These are phyloP conservation scores for Aphrophora alni DNA, from an alignment of 2,888 invertebrate genomes.

Conservation along the genomic window DNA sequence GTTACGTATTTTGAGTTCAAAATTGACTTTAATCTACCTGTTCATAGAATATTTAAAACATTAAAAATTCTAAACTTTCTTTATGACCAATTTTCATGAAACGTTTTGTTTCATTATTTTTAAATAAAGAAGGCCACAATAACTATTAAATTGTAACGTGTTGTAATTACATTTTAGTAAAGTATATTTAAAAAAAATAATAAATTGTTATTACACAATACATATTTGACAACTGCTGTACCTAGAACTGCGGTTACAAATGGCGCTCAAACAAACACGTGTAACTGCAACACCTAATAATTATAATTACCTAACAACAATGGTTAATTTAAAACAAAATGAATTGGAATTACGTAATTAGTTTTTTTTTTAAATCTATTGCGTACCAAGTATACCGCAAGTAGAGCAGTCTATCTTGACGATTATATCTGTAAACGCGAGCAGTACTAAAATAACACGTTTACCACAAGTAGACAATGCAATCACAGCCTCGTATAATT, in stretches of 20 bases:
- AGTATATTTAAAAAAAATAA: too few species aligned
- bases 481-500: neutral
- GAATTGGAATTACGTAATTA: neutral
- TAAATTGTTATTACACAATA: neutral
- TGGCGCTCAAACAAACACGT: neutral
- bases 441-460: neutral
- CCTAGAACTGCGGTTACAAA: neutral
- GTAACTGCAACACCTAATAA: neutral
- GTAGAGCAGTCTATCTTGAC: neutral
- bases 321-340: neutral
- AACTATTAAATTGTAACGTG: too few species aligned
- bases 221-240: neutral
- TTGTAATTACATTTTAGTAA: too few species aligned
- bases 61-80: too few species aligned
- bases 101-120: too few species aligned
- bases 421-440: too few species aligned
- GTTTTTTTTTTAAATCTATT: neutral
- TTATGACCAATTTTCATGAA: too few species aligned
- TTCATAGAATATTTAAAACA: too few species aligned
- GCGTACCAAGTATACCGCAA: neutral
- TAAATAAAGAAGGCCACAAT: too few species aligned
- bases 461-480: neutral
- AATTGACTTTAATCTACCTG: too few species aligned
- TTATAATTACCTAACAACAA: neutral
- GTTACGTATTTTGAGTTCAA: too few species aligned